Conservation (phyloP, 1,140 invertebrate species). For the Neodiprion pinetum region DNA sequence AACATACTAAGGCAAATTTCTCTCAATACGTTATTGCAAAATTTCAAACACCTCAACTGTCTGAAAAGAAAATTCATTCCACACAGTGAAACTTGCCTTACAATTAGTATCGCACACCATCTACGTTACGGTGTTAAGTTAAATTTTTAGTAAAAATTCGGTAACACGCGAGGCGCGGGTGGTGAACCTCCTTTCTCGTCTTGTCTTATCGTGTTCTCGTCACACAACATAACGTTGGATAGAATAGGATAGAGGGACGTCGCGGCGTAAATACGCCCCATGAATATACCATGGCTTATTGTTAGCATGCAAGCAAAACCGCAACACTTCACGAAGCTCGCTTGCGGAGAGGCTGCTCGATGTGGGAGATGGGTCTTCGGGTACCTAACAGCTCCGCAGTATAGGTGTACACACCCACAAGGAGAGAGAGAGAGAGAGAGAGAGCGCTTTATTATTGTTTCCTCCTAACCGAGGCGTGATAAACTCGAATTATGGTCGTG, state of each 20-base stretch:
- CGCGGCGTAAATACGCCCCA: conserved; percentile 47
- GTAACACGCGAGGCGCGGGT: neutral
- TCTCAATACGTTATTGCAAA: no score
- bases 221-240: neutral
- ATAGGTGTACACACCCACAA: no score
- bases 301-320: conserved; percentile 55
- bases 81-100: no score
- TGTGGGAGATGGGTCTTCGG: conserved; percentile 23
- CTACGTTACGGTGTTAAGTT: no score
- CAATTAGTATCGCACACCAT: no score
- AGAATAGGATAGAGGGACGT: neutral
- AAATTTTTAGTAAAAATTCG: no score
- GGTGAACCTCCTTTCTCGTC: neutral
- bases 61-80: no score
- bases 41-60: no score
- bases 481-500: neutral
- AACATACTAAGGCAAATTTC: no score
- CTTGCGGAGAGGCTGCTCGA: conserved; percentile 46
- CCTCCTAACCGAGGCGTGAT: neutral
- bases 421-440: no score
- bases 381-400: no score
- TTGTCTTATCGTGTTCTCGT: neutral
- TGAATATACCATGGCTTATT: conserved; percentile 44
- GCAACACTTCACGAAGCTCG: conserved; percentile 45
- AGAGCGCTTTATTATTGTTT: neutral